phyloP scores from a whole-genome alignment of 2,888 invertebrate species.

The Agrenia bidenticulata region DNA sequence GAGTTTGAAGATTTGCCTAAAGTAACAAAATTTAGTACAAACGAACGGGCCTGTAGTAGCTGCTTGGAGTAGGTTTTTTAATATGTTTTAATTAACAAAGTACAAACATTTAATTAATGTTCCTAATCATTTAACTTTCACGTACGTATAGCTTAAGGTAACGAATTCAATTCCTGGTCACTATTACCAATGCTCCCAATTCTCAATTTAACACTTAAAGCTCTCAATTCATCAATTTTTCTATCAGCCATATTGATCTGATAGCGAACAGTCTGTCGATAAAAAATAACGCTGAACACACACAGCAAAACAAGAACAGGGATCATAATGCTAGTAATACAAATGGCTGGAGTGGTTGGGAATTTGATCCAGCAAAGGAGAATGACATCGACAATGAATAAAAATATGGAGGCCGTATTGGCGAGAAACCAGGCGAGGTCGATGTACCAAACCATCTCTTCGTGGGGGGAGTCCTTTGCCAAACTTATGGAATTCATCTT shows the following conservation, averaged over 20 bases:
- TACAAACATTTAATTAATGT: too few species aligned
- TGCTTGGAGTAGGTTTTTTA: too few species aligned
- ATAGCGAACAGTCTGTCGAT: constrained; percentile 47
- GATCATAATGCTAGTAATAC: constrained; percentile 45
- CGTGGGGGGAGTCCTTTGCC: constrained; percentile 35
- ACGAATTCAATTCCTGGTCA: neutral
- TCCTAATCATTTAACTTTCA: too few species aligned
- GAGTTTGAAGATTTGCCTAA: too few species aligned
- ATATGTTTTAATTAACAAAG: too few species aligned
- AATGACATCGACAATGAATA: constrained; percentile 50
- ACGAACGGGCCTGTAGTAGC: too few species aligned
- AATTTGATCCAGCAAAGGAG: constrained; percentile 52
- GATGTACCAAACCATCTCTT: constrained; percentile 33
- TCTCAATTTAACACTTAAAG: constrained; percentile 29
- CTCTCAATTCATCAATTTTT: constrained; percentile 40
- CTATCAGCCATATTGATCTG: constrained; percentile 39
- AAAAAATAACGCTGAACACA: constrained; percentile 48
- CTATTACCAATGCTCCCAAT: constrained; percentile 6
- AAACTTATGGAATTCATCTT: constrained; percentile 36
- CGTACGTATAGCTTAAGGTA: too few species aligned
- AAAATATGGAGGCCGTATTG: constrained; percentile 47
- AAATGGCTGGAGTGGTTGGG: constrained; percentile 30
- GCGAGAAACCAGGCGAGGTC: constrained; percentile 48
- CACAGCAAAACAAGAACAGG: constrained; percentile 45
- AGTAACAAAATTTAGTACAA: too few species aligned